Percentiles rank a stretch among this genome's conserved stretches.
phyloP scores from a whole-genome alignment of 2,888 invertebrate species.

The Drosophila greeni region DNA sequence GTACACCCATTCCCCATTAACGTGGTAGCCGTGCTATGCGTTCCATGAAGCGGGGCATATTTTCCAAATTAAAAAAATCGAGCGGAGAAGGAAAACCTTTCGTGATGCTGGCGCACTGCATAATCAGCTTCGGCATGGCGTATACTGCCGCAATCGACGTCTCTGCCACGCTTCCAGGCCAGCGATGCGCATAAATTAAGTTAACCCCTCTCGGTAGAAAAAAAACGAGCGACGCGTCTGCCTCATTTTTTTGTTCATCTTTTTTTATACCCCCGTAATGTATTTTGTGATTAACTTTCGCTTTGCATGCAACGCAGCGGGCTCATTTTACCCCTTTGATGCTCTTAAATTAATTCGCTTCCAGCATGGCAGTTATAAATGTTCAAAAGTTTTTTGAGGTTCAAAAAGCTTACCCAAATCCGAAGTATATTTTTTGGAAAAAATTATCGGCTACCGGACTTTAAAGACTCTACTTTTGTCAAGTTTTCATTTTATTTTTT shows the following conservation, averaged over 20 bases:
- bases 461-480: background rate
- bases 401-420: slow-evolving; percentile 40
- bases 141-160: slow-evolving; percentile 32
- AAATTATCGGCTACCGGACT: no score
- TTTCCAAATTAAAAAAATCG: slow-evolving; percentile 75
- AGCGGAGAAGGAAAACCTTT: slow-evolving; percentile 51
- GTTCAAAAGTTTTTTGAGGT: slow-evolving; percentile 37
- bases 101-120: slow-evolving; percentile 51
- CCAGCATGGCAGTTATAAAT: background rate
- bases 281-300: slow-evolving; percentile 75
- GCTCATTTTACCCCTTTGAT: slow-evolving; percentile 49
- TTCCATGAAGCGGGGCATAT: slow-evolving; percentile 68
- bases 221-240: slow-evolving; percentile 59
- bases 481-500: background rate
- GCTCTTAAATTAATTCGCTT: slow-evolving; percentile 10
- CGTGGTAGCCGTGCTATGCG: slow-evolving; percentile 3
- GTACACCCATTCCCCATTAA: slow-evolving; percentile 30
- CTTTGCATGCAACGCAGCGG: slow-evolving; percentile 68
- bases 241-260: slow-evolving; percentile 60
- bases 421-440: no score
- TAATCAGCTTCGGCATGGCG: slow-evolving; percentile 61
- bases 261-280: slow-evolving; percentile 59
- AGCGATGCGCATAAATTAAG: slow-evolving; percentile 70
- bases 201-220: slow-evolving; percentile 65
- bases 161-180: slow-evolving; percentile 60